A percentile compares a stretch with the other conserved stretches of the same genome.
Evolutionary conservation across 2,888 invertebrate species (phyloP).

Genomic region (Noctua fimbriata): DNA sequence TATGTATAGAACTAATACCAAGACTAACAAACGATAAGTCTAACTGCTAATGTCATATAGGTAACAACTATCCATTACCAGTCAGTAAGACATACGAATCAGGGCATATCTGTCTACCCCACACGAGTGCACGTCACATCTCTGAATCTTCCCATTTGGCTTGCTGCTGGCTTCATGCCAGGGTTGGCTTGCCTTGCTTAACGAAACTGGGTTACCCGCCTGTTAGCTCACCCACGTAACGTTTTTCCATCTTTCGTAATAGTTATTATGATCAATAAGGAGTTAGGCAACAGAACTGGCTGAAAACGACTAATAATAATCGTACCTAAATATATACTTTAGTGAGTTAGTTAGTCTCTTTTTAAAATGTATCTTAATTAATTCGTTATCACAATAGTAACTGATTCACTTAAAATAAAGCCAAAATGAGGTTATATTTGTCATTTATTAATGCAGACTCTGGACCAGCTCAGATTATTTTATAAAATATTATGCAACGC

Average conservation of each 20-base stretch:
- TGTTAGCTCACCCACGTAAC: slow-evolving; percentile 18
- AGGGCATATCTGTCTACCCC: slow-evolving; percentile 26
- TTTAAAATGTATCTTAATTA: neutral
- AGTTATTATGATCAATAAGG: slow-evolving; percentile 2
- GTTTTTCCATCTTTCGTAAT: slow-evolving; percentile 20
- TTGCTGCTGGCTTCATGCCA: slow-evolving; percentile 56
- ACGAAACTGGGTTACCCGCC: slow-evolving; percentile 31
- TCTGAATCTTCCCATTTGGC: slow-evolving; percentile 32
- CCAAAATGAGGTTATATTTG: neutral
- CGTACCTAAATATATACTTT: neutral
- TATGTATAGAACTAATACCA: neutral
- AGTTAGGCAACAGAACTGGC: neutral
- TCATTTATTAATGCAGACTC: neutral
- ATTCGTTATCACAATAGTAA: neutral
- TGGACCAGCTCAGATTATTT: slow-evolving; percentile 3
- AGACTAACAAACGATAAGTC: neutral
- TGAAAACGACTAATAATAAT: neutral
- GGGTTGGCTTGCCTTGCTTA: slow-evolving; percentile 43
- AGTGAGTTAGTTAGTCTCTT: neutral
- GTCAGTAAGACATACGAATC: neutral
- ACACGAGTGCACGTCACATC: slow-evolving; percentile 26
- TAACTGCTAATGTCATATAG: neutral
- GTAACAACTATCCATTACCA: neutral
- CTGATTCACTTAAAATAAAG: neutral
- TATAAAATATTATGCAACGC: slow-evolving; percentile 2